phyloP scores from a whole-genome alignment of 1,140 invertebrate genomes.

The Drosophila carrolli region DNA sequence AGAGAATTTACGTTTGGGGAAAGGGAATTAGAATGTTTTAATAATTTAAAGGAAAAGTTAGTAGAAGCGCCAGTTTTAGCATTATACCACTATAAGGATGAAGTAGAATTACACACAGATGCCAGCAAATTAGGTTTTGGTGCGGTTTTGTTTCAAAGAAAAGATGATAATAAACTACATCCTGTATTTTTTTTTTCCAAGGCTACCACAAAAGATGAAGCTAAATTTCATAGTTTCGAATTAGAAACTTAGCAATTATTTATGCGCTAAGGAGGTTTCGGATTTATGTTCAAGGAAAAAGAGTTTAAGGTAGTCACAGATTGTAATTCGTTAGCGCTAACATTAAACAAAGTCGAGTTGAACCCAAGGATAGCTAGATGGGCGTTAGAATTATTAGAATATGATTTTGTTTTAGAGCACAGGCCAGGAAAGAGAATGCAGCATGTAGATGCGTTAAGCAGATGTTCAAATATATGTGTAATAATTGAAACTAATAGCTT shows the following conservation, averaged over 20 bases:
- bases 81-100: slow-evolving; percentile 38
- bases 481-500: neutral
- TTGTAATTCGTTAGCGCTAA: slow-evolving; percentile 2
- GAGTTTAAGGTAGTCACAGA: neutral
- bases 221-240: neutral
- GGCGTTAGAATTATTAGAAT: neutral
- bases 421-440: neutral
- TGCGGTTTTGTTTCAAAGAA: slow-evolving; percentile 4
- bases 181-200: neutral
- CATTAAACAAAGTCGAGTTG: neutral
- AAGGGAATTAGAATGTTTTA: too few species aligned
- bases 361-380: neutral
- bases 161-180: neutral
- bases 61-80: slow-evolving; percentile 51
- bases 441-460: neutral
- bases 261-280: neutral
- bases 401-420: neutral
- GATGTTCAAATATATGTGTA: neutral
- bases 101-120: slow-evolving; percentile 1
- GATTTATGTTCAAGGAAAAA: neutral
- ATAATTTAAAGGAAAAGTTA: too few species aligned
- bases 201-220: slow-evolving; percentile 1
- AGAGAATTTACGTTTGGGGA: too few species aligned
- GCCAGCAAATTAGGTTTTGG: too few species aligned
- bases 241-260: neutral